These are phyloP conservation scores for Solea solea DNA, from an alignment of 2,113 vertebrate species.

Conservation along the genomic window DNA sequence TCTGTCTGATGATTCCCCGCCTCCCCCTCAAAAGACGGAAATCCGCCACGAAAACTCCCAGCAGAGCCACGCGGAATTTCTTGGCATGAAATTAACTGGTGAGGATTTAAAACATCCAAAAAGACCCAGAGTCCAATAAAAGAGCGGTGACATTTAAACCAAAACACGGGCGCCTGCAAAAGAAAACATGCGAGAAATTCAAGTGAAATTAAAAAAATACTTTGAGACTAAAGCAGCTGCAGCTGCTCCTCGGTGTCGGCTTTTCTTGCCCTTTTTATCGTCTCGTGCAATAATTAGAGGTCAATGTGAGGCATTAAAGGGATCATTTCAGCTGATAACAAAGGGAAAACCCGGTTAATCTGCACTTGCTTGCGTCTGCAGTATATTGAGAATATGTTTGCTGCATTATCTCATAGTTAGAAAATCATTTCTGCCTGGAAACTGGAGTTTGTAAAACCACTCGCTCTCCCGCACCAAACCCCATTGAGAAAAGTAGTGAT, in stretches of 20 bases:
- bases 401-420: too few species aligned
- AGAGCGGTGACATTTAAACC: constrained; percentile 11
- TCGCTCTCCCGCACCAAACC: too few species aligned
- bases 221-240: neutral
- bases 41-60: constrained; percentile 56
- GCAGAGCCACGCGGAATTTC: constrained; percentile 51
- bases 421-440: too few species aligned
- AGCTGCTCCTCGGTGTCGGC: neutral
- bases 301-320: neutral
- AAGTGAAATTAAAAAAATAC: neutral
- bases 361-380: too few species aligned
- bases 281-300: neutral
- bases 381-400: too few species aligned
- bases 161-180: constrained; percentile 22
- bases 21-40: constrained; percentile 47
- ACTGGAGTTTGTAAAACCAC: too few species aligned
- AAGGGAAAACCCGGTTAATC: too few species aligned
- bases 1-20: constrained; percentile 23
- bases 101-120: constrained; percentile 46
- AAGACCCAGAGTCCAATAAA: too few species aligned
- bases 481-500: too few species aligned
- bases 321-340: too few species aligned
- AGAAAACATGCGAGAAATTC: constrained; percentile 33
- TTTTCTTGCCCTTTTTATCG: neutral
- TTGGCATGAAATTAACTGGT: constrained; percentile 44